Evolutionary conservation across 2,888 invertebrate species (phyloP), one percentile per base, ranked within the genome.

Genomic region (Mesopsocus fuscifrons): DNA sequence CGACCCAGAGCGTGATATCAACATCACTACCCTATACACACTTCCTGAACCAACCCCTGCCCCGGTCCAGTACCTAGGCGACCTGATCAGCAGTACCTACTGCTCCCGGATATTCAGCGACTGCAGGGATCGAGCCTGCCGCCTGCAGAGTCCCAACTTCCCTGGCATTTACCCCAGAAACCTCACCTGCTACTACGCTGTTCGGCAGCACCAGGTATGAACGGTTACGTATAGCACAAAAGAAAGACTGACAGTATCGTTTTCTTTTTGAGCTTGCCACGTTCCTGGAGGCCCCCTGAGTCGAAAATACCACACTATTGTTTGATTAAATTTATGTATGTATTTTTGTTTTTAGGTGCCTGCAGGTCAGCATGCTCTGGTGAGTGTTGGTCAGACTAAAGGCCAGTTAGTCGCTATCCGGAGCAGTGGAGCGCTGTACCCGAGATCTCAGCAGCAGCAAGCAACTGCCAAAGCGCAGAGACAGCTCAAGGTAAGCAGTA

Each of bases 81-180:
- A 87, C 60, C 72, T 88, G 58, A 88, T 89, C 62, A 77, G 83
- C 34, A 85, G 85, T 53, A 88, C 88, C 49, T 88, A 87, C 66
- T 89, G 89, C 66, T 87, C 88, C 47, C 71, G 88, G 52, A 84
- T 87, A 62, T 88, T 84, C 68, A 85, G 83, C 62, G 84, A 88
- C 65, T 89, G 89, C 64, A 85, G 88, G 68, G 77, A 76, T 64
- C 83, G 82, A 66, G 74, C 77, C 54, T 89, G 89, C 65, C 75
- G 84, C 56, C 69, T 89, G 55, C 89, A 89, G 63, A 87, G 87
- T 40, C 88, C 89, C 41, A 88, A 88, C 67, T 89, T 82, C 64
- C 89, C 89, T 21, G 89, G 88, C 52, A 75, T 89, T 52, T 92
- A 92, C 64, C 91, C 91, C 3, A 72, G 91, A 51, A 91, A 91